A percentile compares a stretch with the other conserved stretches of the same genome.
Conservation (phyloP, 92 coral and sea anemone species). For the Siderastrea radians region DNA sequence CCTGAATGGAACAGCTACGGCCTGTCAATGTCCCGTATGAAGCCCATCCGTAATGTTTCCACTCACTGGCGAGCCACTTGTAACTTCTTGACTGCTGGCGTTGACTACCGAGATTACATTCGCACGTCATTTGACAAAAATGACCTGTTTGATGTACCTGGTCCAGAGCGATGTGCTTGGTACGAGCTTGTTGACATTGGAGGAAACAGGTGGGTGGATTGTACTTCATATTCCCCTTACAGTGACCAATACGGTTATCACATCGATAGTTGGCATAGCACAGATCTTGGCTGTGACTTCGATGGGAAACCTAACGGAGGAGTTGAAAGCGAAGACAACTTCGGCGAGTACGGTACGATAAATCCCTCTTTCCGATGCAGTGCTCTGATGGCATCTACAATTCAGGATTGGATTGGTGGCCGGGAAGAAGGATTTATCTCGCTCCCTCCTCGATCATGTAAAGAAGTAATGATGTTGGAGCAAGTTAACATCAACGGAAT, state of each 20-base stretch:
- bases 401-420: no score
- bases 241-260: not conserved
- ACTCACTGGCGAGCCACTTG: no score
- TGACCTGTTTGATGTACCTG: not conserved
- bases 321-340: no score
- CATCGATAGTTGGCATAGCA: not conserved
- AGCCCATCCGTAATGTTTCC: no score
- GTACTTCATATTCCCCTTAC: conserved; percentile 11
- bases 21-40: no score
- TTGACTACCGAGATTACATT: conserved; percentile 49
- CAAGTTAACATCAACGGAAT: no score
- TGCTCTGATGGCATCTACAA: no score
- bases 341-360: no score
- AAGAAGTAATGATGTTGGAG: no score
- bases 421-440: not conserved
- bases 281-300: not conserved
- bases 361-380: no score
- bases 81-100: not conserved
- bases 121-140: not conserved
- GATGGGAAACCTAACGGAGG: no score
- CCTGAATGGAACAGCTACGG: no score
- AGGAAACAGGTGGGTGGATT: not conserved
- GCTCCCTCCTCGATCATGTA: not conserved
- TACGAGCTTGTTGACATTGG: conserved; percentile 23
- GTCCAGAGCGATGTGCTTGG: not conserved